Evolutionary conservation across 2,888 invertebrate genomes (phyloP), one percentile per base, ranked within the genome.

Genomic region (Acleris sparsana): DNA sequence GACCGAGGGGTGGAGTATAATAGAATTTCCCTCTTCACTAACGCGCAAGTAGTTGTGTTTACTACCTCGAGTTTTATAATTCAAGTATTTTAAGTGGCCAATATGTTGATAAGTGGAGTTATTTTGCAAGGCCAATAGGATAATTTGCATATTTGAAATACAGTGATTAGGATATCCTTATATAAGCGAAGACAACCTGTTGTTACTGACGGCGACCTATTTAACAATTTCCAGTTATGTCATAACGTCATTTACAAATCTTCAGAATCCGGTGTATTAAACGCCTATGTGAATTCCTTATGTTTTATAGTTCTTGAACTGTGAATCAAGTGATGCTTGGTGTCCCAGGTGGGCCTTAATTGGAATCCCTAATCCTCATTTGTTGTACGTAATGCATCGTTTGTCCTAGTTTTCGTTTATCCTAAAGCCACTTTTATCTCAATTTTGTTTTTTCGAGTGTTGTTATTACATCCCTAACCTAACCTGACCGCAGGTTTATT

Each of bases 141-240:
- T 60, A 43, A 59, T 63, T 68, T n/a, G 63, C 56, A 63, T 56
- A 62, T 57, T 46, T 53, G 20, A 22, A 25, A 56, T 33, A 46
- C 76, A 76, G 90, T 72, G 75, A 79, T 78, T 74, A 84, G 91
- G 92, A 92, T 79, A 86, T 92, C 91, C 91, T 91, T 71, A 89
- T 91, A 88, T 81, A 84, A 78, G 82, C 82, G 86, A 85, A 88
- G 86, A 89, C 88, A 83, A 77, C 80, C 78, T 49, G 55, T 60
- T 75, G 79, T 75, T 82, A 80, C 83, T 73, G 85, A 80, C 82
- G 85, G 84, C 39, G 2, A 85, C 83, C 85, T 83, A 79, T 73
- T 66, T 61, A 82, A 79, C 84, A 86, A 89, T 89, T 89, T 86
- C 76, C 79, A 77, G 77, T 80, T 80, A 84, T 87, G 85, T 87